Evolutionary conservation across 2,797 vertebrate species (phyloP).

Genomic region (Chaunax sp.): DNA sequence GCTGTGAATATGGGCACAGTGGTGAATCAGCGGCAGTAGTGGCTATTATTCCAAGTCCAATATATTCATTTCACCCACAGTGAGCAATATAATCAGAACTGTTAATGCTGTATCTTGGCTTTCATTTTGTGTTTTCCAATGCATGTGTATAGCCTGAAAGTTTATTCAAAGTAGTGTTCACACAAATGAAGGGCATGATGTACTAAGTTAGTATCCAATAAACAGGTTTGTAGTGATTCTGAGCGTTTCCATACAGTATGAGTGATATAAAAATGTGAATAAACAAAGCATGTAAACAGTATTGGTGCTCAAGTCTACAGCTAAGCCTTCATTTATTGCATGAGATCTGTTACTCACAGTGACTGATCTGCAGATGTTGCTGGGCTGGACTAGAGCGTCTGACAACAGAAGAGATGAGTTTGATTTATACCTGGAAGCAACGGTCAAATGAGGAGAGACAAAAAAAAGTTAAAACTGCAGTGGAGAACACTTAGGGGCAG

Average conservation of each 20-base stretch:
- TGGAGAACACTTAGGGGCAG: too few species aligned
- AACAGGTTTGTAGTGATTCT: background rate
- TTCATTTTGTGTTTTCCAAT: background rate
- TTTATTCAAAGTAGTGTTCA: background rate
- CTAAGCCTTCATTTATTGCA: background rate
- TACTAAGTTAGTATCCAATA: background rate
- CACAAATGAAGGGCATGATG: background rate
- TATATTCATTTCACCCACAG: too few species aligned
- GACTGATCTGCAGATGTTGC: slow-evolving; percentile 90
- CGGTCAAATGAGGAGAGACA: background rate
- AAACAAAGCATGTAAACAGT: background rate
- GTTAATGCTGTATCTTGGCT: background rate
- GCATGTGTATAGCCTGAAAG: background rate
- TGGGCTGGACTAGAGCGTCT: slow-evolving; percentile 94
- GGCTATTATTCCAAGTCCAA: too few species aligned
- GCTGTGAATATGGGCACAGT: background rate
- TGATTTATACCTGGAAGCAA: slow-evolving; percentile 88
- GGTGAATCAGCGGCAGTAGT: background rate
- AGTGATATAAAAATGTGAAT: background rate
- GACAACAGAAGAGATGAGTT: slow-evolving; percentile 94
- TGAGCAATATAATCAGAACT: background rate
- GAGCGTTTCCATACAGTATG: background rate
- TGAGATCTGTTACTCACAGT: slow-evolving; percentile 86
- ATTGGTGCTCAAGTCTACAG: background rate
- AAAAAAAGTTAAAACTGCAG: too few species aligned